These are phyloP conservation scores for Sebastes itinus DNA, from an alignment of 2,797 vertebrate species.

Conservation along the genomic window DNA sequence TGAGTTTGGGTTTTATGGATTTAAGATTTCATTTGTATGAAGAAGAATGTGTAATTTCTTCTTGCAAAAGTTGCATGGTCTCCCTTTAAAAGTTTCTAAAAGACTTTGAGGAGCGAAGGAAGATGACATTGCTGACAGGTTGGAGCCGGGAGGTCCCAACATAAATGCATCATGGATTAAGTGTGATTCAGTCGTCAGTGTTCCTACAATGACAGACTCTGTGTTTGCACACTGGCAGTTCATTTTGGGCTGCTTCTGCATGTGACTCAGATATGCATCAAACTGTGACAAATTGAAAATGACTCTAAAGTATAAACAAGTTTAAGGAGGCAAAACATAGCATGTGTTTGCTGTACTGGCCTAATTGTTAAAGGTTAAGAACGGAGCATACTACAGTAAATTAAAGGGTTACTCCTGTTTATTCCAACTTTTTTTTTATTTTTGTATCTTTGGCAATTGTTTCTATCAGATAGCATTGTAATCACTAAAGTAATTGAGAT, in stretches of 20 bases:
- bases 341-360: slow-evolving; percentile 4
- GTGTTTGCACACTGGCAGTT: slow-evolving; percentile 44
- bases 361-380: slow-evolving; percentile 7
- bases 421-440: background rate
- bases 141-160: slow-evolving; percentile 12
- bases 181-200: slow-evolving; percentile 41
- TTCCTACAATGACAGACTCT: slow-evolving; percentile 14
- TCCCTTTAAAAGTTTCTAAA: slow-evolving; percentile 23
- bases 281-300: slow-evolving; percentile 51
- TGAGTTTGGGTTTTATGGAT: background rate
- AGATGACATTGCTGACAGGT: slow-evolving; percentile 8
- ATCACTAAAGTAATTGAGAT: background rate
- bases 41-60: background rate
- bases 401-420: background rate
- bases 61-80: background rate
- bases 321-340: slow-evolving; percentile 21
- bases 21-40: background rate
- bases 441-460: background rate
- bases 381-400: background rate
- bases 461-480: background rate
- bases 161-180: slow-evolving; percentile 48
- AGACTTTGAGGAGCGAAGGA: slow-evolving; percentile 8
- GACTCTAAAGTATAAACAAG: slow-evolving; percentile 45
- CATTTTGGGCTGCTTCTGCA: slow-evolving; percentile 31
- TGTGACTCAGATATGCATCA: slow-evolving; percentile 48